Base-by-base conservation (phyloP, 2,113 vertebrate species). In the Halichoerus grypus region DNA sequence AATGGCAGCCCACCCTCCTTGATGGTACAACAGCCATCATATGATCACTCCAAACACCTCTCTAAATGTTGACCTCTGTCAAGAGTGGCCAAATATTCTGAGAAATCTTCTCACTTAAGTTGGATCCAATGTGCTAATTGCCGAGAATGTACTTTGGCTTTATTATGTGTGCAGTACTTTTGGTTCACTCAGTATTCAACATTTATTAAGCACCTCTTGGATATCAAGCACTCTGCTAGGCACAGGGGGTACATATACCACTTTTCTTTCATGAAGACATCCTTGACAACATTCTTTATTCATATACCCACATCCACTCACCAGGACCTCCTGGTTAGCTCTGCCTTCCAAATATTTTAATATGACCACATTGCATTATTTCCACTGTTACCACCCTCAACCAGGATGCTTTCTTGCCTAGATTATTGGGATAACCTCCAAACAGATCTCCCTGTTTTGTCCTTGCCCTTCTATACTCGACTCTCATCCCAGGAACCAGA, bases 11-110 rank as follows among this genome's bases (percentile, higher is more conserved):
- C n/a, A 18, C 76, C n/a, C 1, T 69, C 57, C n/a, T n/a, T 2
- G 39, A 14, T 0, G 2, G 24, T 7, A 39, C 51, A 21, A 39
- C 3, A 7, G 65, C 18, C 42, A 1, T 24, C 0, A 15, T 61
- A 31, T 28, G 13, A 11, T 51, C n/a, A 79, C 92, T 59, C 63
- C 9, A 12, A n/a, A 77, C 11, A 36, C 53, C 12, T 57, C 49
- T 61, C 63, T 42, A 7, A 28, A 33, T 12, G 4, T 22, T 69
- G 51, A 91, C 65, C 22, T 95, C 72, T 51, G 81, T 46, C 76
- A 18, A 36, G 33, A 51, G 61, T 28, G 16, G 39, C n/a, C 69
- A 36, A 11, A 42, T 49, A n/a, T 79, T 65, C 53, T 67, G 85
- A 36, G 69, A 86, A 33, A 22, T 33, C 22, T 36, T 42, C 77